Evolutionary conservation across 2,888 invertebrate species (phyloP).

Genomic region (Nymphalis polychloros): DNA sequence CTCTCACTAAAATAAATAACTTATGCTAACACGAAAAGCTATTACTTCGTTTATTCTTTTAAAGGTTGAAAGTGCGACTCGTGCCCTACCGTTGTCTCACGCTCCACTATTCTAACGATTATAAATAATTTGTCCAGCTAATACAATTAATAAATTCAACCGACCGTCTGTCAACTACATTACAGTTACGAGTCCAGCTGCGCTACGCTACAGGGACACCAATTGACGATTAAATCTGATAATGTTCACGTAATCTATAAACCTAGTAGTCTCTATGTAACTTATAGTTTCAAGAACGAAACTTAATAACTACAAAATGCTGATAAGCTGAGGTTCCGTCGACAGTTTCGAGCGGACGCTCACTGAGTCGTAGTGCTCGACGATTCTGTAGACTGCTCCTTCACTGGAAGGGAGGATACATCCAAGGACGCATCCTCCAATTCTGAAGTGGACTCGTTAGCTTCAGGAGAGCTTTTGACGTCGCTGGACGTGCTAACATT

Average conservation of each 20-base stretch:
- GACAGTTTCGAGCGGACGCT: constrained; percentile 43
- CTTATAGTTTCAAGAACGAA: constrained; percentile 76
- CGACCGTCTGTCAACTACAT: constrained; percentile 54
- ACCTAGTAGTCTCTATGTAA: constrained; percentile 75
- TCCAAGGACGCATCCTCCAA: constrained; percentile 33
- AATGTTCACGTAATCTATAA: constrained; percentile 54
- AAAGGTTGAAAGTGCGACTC: constrained; percentile 46
- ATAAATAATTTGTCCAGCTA: constrained; percentile 79
- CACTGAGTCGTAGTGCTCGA: constrained; percentile 49
- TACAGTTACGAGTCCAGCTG: constrained; percentile 45
- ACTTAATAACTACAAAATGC: constrained; percentile 76
- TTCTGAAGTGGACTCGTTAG: constrained; percentile 36
- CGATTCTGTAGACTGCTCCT: constrained; percentile 43
- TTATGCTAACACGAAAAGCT: constrained; percentile 66
- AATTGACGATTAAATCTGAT: constrained; percentile 58
- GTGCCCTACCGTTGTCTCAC: constrained; percentile 47
- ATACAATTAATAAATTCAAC: constrained; percentile 61
- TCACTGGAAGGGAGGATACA: constrained; percentile 11
- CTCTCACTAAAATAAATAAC: constrained; percentile 80
- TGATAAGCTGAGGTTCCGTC: constrained; percentile 69
- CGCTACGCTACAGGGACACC: constrained; percentile 43
- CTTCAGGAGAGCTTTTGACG: constrained; percentile 37
- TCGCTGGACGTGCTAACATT: constrained; percentile 15
- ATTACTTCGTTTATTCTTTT: constrained; percentile 63
- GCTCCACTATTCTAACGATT: constrained; percentile 56